Conservation (phyloP, 2,888 invertebrate genomes). For the Atherix ibis region DNA sequence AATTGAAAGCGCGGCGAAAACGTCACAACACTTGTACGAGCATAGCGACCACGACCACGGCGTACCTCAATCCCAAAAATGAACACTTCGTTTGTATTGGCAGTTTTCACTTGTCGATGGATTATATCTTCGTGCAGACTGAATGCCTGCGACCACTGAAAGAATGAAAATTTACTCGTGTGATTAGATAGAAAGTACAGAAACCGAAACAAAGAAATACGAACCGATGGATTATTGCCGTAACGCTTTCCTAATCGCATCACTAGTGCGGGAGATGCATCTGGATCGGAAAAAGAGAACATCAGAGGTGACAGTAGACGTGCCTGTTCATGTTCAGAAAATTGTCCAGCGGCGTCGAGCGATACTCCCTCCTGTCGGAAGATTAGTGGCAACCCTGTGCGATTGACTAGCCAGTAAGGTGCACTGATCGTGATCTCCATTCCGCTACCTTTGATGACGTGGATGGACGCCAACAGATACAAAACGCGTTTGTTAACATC, state of each 20-base stretch:
- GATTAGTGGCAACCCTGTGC: conserved; percentile 87
- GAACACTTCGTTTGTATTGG: conserved; percentile 32
- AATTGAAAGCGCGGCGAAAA: conserved; percentile 85
- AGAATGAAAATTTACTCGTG: no score
- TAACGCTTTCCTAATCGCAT: conserved; percentile 58
- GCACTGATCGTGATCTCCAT: conserved; percentile 58
- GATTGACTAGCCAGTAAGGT: conserved; percentile 92
- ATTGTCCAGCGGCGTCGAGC: conserved; percentile 72
- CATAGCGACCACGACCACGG: conserved; percentile 75
- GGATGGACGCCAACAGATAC: conserved; percentile 53
- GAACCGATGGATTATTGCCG: conserved; percentile 39
- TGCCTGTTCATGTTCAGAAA: conserved; percentile 87
- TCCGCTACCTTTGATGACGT: conserved; percentile 42
- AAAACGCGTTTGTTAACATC: conserved; percentile 59
- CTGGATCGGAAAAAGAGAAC: conserved; percentile 85
- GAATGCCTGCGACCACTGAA: conserved; percentile 77
- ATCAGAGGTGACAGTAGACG: conserved; percentile 82
- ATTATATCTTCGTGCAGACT: conserved; percentile 65
- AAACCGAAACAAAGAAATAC: no score
- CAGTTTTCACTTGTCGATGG: conserved; percentile 42
- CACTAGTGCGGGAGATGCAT: conserved; percentile 60
- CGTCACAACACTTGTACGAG: conserved; percentile 80
- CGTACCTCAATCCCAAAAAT: conserved; percentile 80
- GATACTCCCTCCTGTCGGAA: conserved; percentile 79
- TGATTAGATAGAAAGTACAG: no score